Evolutionary conservation across 2,888 invertebrate species (phyloP), one percentile per base, ranked within the genome.

Genomic region (Hypolimnas misippus): DNA sequence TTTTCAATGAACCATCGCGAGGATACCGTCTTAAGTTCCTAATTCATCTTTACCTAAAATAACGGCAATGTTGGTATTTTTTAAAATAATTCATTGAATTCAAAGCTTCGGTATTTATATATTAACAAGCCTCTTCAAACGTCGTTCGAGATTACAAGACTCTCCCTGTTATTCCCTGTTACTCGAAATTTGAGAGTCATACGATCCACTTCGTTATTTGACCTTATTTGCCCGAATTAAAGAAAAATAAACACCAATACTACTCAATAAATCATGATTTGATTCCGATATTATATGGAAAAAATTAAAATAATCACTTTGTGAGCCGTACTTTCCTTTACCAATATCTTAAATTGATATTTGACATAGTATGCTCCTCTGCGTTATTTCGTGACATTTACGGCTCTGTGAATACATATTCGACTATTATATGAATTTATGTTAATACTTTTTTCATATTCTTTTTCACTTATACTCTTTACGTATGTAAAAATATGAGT

Each of bases 291-390:
- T 42, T 49, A 12, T 29, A 29, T 8, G 1, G 25, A 1, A 49
- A 12, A 1, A 25, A 7, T 25, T 25, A 12, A 29, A 49, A 49
- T 49, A 3, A 29, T 49, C 29, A 29, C n/a, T 14, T 14, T 49
- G 14, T 25, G 25, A 54, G 51, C 25, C 50, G 42, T 67, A 69
- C 70, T 72, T 63, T 69, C 73, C 67, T 72, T 73, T 70, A 70
- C 73, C 81, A 81, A 84, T 86, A 84, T 83, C 77, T 77, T 74
- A 84, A 83, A 82, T 82, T 81, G 80, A 85, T 85, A 84, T 83
- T 84, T 82, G 84, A 83, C 83, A 79, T 76, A 75, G 77, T 75
- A 80, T 76, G 69, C 65, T 59, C 66, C 65, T 68, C 64, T 70
- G 71, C 66, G 67, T 72, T 76, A 74, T 70, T 72, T 66, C 74